These are phyloP conservation scores for Knipowitschia caucasica DNA, from an alignment of 2,797 vertebrate genomes.

Conservation along the genomic window DNA sequence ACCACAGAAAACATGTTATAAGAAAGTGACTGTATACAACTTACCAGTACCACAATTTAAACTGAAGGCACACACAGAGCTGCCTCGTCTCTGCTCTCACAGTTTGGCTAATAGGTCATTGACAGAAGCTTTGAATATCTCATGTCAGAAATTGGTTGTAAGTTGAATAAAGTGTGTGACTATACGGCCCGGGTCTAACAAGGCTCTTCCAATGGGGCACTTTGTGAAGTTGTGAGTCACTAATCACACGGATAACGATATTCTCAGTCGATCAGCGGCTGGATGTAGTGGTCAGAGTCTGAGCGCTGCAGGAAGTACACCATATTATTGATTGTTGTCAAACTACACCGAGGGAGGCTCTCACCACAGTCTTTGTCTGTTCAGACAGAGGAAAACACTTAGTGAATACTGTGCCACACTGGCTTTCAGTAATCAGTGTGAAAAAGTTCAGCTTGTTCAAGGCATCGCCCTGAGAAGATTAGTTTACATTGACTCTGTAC, in stretches of 20 bases:
- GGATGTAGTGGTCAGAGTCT: slow-evolving; percentile 23
- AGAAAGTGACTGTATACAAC: no score
- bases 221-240: slow-evolving; percentile 36
- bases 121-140: slow-evolving; percentile 60
- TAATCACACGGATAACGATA: slow-evolving; percentile 44
- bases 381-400: slow-evolving; percentile 3
- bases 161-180: slow-evolving; percentile 42
- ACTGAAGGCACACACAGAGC: slow-evolving; percentile 13
- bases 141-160: slow-evolving; percentile 53
- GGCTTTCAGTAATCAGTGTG: slow-evolving; percentile 1
- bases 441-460: neutral
- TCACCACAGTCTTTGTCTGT: slow-evolving; percentile 18
- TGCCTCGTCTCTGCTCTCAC: slow-evolving; percentile 38
- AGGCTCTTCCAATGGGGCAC: slow-evolving; percentile 20
- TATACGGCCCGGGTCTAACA: slow-evolving; percentile 45
- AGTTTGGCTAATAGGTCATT: slow-evolving; percentile 59
- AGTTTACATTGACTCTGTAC: neutral
- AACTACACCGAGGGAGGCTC: slow-evolving; percentile 14
- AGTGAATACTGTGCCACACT: neutral
- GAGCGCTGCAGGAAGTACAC: slow-evolving; percentile 27
- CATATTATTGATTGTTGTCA: slow-evolving; percentile 23
- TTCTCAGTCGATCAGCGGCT: slow-evolving; percentile 50
- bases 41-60: no score
- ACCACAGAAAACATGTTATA: no score
- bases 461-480: neutral